A percentile compares a stretch with the other conserved stretches of the same genome.
Evolutionary conservation across 2,113 vertebrate species (phyloP).

Genomic region (Microcebus murinus): DNA sequence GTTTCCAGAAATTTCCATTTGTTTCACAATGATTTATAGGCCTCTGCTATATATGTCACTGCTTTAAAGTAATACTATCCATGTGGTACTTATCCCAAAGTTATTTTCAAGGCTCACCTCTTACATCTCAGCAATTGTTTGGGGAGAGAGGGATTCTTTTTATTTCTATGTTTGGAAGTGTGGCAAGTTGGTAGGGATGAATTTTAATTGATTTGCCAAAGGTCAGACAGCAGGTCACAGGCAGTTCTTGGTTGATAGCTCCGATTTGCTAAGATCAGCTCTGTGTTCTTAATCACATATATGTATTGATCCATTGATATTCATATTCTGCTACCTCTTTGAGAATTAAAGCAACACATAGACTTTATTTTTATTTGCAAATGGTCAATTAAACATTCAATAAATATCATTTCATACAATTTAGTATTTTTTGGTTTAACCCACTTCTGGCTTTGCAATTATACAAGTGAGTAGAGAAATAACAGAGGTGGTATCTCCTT

Average conservation of each 20-base stretch:
- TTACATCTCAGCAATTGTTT: neutral
- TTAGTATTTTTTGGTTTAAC: neutral
- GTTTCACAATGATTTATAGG: neutral
- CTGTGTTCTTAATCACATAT: neutral
- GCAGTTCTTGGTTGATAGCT: neutral
- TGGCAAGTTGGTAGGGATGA: neutral
- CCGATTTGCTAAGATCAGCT: conserved; percentile 15
- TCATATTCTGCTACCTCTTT: neutral
- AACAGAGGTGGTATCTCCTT: neutral
- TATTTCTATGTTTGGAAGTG: neutral
- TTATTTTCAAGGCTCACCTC: neutral
- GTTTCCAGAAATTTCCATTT: neutral
- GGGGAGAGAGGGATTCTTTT: neutral
- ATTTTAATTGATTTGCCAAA: conserved; percentile 39
- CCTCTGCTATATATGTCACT: neutral
- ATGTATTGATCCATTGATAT: neutral
- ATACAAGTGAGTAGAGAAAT: neutral
- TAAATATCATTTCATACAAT: neutral
- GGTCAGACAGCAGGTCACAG: conserved; percentile 6
- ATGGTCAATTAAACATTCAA: neutral
- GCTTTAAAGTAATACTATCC: neutral
- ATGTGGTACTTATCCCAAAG: neutral
- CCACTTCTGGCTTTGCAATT: conserved; percentile 5
- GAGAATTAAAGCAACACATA: neutral
- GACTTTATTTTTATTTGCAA: conserved; percentile 15